Conservation (phyloP, 2,113 vertebrate genomes). For the Rhineura floridana region DNA sequence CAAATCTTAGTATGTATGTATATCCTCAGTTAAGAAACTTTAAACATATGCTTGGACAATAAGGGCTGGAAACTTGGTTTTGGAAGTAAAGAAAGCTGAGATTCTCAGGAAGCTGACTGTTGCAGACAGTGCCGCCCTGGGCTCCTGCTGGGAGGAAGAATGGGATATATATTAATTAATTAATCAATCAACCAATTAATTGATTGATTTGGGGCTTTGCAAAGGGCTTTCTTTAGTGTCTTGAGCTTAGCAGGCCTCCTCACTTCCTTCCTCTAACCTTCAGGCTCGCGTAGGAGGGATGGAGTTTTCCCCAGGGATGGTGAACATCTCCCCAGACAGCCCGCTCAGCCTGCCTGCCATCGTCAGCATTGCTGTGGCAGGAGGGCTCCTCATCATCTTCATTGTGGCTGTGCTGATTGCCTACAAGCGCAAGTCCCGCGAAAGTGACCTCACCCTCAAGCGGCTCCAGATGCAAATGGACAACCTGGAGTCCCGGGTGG, state of each 20-base stretch:
- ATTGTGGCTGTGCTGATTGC: slow-evolving; percentile 96
- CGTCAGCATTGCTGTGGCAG: slow-evolving; percentile 93
- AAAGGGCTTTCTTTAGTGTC: background rate
- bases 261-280: background rate
- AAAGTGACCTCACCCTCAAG: slow-evolving; percentile 96
- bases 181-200: no score
- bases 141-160: no score
- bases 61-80: background rate
- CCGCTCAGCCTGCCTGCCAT: slow-evolving; percentile 95
- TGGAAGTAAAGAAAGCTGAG: background rate
- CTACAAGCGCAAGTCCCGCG: slow-evolving; percentile 96
- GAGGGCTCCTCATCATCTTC: slow-evolving; percentile 93
- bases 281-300: slow-evolving; percentile 96
- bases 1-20: no score
- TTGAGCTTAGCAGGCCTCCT: background rate
- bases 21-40: no score
- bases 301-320: slow-evolving; percentile 94
- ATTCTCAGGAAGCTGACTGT: background rate
- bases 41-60: background rate
- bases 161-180: no score
- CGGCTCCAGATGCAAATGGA: slow-evolving; percentile 99
- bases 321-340: slow-evolving; percentile 96
- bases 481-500: slow-evolving; percentile 98
- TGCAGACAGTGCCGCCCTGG: background rate
- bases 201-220: background rate